Base-by-base conservation (phyloP, 2,888 invertebrate genomes). In the Papilio elwesi region DNA sequence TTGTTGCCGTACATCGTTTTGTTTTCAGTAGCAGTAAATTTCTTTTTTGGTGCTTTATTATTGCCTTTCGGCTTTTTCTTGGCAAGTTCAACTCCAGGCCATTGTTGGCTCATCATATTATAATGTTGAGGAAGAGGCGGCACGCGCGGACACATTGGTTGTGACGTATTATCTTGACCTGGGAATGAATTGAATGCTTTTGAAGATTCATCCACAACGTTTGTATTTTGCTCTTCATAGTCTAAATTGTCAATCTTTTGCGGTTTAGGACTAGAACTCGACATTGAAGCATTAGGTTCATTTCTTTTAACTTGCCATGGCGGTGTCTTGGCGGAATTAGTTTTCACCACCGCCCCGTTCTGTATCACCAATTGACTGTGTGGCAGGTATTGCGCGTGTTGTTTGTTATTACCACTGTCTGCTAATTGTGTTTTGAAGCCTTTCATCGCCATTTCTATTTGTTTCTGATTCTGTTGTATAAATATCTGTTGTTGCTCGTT, bases 41-140 rank as follows among this genome's bases (percentile, higher is more conserved):
- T 93, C 86, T 93, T 96, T 87, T 95, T 95, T 47, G 87, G 78
- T 13, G 87, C 87, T 82, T 95, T 95, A 53, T 84, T 83, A 71
- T 94, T 92, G 52, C 93, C 94, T 81, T 96, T 96, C 74, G 95
- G 92, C 81, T 95, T 95, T 79, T 95, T 93, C 83, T 91, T 93
- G 74, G 82, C 88, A 0, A 84, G 80, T 65, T 93, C 93, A n/a
- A 84, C 77, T 6, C 77, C 78, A 0, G 91, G 90, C 92, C 92
- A 92, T 71, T 92, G 90, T 91, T 95, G 90, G 13, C 86, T 83
- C 82, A 92, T 84, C 86, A 92, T 89, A 66, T 90, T 89, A 76
- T 93, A 93, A 83, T 96, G 96, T 82, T 96, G 96, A 77, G 96
- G 96, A 59, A 97, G 85, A 0, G 96, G 96, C 26, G 96, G 96